Evolutionary conservation across 1,140 invertebrate species (phyloP), one percentile per base, ranked within the genome.

Genomic region (Physella acuta): DNA sequence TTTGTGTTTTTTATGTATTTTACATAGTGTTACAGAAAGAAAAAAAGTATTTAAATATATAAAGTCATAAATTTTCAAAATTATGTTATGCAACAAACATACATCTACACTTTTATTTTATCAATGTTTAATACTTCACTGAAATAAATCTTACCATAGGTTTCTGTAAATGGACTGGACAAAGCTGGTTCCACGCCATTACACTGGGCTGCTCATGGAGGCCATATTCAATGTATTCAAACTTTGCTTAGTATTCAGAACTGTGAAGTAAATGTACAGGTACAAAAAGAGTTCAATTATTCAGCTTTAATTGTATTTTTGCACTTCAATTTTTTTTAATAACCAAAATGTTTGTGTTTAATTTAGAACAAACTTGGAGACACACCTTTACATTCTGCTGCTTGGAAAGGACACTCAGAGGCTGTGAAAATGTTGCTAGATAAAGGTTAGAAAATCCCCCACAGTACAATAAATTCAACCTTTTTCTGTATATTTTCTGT

Each of bases 111-210:
- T n/a, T n/a, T n/a, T n/a, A n/a, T n/a, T n/a, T n/a, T n/a, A n/a
- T n/a, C n/a, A n/a, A n/a, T n/a, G n/a, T n/a, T n/a, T n/a, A n/a
- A n/a, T n/a, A n/a, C n/a, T n/a, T n/a, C n/a, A n/a, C n/a, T n/a
- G n/a, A n/a, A n/a, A n/a, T n/a, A n/a, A n/a, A n/a, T n/a, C n/a
- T 59, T 68, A 59, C 36, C 49, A 65, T 58, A 88, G 86, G 86
- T 88, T 28, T 91, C 90, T 34, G 88, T 89, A 24, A 91, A 91
- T 76, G 87, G 88, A 66, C 82, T 92, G 70, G 91, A 92, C 81
- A 88, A 89, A 75, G 88, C 89, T 68, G 90, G 90, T 14, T 90
- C 89, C 53, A 91, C 89, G 58, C 87, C 91, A 30, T 78, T 92
- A 17, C 90, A 91, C 79, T 92, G 90, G 89, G 90, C 90, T 51